Conservation (phyloP, 2,797 vertebrate genomes). For the Malacoraja senta region DNA sequence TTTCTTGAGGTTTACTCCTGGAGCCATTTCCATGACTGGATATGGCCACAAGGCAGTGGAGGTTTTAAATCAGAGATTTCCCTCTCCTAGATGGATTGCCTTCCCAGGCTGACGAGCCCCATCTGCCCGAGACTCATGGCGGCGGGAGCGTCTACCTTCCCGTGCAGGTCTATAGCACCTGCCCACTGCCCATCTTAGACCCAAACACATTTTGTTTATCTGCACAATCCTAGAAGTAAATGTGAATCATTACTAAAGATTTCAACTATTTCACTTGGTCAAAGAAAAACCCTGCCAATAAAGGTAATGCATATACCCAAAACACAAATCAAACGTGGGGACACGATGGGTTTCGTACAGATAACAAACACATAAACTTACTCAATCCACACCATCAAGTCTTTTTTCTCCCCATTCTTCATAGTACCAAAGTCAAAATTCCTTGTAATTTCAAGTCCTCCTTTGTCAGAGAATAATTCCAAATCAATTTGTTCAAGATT, state of each 20-base stretch:
- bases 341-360: neutral
- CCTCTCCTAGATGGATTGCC: too few relatives aligned
- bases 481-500: neutral
- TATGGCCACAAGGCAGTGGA: too few relatives aligned
- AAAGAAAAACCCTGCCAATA: neutral
- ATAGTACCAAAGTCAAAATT: constrained; percentile 70
- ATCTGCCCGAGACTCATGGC: too few relatives aligned
- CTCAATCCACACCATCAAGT: constrained; percentile 75
- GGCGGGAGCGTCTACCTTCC: too few relatives aligned
- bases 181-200: neutral
- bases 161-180: too few relatives aligned
- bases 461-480: constrained; percentile 60
- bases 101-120: too few relatives aligned
- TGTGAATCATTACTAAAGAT: neutral
- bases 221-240: neutral
- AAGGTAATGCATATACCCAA: neutral
- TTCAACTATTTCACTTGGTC: neutral
- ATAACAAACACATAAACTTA: constrained; percentile 55
- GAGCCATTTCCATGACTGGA: too few relatives aligned
- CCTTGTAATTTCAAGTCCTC: constrained; percentile 65
- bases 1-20: too few relatives aligned
- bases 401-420: constrained; percentile 60
- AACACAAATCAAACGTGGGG: neutral
- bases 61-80: too few relatives aligned
- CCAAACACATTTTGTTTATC: neutral